Evolutionary conservation across 2,888 invertebrate genomes (phyloP), one percentile per base, ranked within the genome.

Genomic region (Listrodromus nycthemerus): DNA sequence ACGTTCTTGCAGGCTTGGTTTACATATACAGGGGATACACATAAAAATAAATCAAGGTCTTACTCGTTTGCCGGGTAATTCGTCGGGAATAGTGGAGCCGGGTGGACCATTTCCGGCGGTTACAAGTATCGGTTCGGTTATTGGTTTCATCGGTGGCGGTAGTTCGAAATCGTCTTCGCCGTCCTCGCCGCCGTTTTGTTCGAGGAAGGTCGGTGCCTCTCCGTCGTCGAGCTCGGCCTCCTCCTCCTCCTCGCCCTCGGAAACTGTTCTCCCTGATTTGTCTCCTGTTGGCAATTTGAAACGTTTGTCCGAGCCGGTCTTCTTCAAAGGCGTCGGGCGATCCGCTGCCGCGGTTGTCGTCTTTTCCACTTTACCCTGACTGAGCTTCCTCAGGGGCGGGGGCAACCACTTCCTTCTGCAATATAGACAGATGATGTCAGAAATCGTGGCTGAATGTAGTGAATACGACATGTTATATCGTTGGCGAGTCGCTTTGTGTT

Each of bases 71-170:
- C 93, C 93, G 71, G 93, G 94, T 66, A 92, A 86, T 81, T 94
- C 94, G 30, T 93, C 92, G 24, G 92, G 91, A 61, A 91, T 88
- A 2, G 92, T 89, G 13, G 92, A 91, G 13, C 92, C 93, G n/a
- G 91, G 88, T 1, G 91, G 88, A 30, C 91, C 91, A 73, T 92
- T 92, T 86, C 92, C 88, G 82, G 93, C 89, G 80, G 94, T 90
- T 7, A 94, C 94, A 74, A 95, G 92, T 71, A 94, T 94, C 45
- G 95, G 94, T 90, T 97, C 98, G 92, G 97, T 97, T 88, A 98
- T 97, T n/a, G 98, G 98, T 92, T 98, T 97, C 99, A 98, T 98
- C 1, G 98, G 98, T 48, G 99, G 98, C 74, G 98, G 99, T 88
- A 98, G 94, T 94, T 98, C 98, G n/a, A 98, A 95, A 91, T 97